Conservation (phyloP, 2,888 invertebrate genomes). For the Idaea aversata region DNA sequence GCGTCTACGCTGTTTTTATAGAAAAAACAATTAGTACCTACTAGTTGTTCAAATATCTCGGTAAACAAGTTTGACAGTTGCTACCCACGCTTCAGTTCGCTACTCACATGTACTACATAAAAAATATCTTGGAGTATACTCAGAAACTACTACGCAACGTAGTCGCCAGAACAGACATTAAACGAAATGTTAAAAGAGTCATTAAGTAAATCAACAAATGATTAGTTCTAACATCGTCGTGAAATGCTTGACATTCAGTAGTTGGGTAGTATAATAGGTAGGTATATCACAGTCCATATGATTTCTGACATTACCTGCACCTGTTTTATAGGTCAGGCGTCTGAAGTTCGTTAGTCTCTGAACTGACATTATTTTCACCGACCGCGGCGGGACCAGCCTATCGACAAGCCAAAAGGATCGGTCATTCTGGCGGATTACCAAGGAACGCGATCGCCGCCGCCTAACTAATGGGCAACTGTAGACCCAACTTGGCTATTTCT, state of each 20-base stretch:
- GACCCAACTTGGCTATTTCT: conserved; percentile 75
- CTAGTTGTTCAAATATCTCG: not conserved
- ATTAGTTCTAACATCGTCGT: not conserved
- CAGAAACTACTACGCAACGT: not conserved
- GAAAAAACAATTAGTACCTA: not conserved
- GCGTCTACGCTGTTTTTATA: not conserved
- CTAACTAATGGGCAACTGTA: conserved; percentile 73
- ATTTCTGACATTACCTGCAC: conserved; percentile 44
- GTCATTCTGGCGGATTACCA: conserved; percentile 77
- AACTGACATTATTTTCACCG: conserved; percentile 76
- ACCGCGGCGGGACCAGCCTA: conserved; percentile 59
- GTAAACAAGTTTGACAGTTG: not conserved
- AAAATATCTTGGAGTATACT: not conserved
- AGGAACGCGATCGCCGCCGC: conserved; percentile 69
- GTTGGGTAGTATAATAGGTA: conserved; percentile 26
- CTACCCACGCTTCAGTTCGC: not conserved
- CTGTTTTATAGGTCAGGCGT: conserved; percentile 72
- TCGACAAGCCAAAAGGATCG: conserved; percentile 79
- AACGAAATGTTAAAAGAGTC: not conserved
- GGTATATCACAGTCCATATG: conserved; percentile 28
- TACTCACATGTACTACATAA: not conserved
- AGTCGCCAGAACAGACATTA: not conserved
- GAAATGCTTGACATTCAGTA: conserved; percentile 24
- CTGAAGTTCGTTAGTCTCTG: conserved; percentile 78
- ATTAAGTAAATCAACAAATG: not conserved